Evolutionary conservation across 1,140 invertebrate genomes (phyloP).

Genomic region (Acromyrmex charruanus): DNA sequence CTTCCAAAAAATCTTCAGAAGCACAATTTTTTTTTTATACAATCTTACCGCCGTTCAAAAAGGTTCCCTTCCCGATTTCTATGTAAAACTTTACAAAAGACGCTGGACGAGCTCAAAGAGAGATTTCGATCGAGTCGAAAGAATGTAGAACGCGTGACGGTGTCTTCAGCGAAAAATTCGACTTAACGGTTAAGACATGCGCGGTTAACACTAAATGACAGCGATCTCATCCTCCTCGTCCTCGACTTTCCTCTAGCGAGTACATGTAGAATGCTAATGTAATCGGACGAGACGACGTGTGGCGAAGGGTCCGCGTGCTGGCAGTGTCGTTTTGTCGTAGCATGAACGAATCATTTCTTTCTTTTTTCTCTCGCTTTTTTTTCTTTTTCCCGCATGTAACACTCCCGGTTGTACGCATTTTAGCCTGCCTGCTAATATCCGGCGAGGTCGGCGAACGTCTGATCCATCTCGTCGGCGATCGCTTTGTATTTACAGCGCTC

Average conservation of each 20-base stretch:
- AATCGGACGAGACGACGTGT: constrained; percentile 57
- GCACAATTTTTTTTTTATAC: neutral
- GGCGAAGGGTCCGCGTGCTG: constrained; percentile 70
- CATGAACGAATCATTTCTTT: constrained; percentile 60
- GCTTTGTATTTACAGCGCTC: constrained; percentile 99
- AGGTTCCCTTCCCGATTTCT: neutral
- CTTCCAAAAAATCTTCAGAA: neutral
- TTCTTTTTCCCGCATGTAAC: constrained; percentile 45
- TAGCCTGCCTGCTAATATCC: constrained; percentile 90
- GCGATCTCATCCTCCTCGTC: neutral
- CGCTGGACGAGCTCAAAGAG: constrained; percentile 8
- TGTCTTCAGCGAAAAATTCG: constrained; percentile 23
- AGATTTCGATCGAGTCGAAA: neutral
- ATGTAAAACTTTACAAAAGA: constrained; percentile 37
- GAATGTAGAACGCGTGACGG: constrained; percentile 4
- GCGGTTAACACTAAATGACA: constrained; percentile 32
- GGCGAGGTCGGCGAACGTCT: constrained; percentile 97
- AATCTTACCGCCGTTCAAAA: neutral
- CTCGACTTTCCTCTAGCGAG: constrained; percentile 14
- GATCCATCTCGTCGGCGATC: constrained; percentile 98
- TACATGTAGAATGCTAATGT: constrained; percentile 45
- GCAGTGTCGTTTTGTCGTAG: constrained; percentile 73
- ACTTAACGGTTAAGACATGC: constrained; percentile 3
- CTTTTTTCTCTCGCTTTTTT: constrained; percentile 27
- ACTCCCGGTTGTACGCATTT: constrained; percentile 27